phyloP scores from a whole-genome alignment of 2,113 vertebrate genomes.

The Xyliphius kryptos region DNA sequence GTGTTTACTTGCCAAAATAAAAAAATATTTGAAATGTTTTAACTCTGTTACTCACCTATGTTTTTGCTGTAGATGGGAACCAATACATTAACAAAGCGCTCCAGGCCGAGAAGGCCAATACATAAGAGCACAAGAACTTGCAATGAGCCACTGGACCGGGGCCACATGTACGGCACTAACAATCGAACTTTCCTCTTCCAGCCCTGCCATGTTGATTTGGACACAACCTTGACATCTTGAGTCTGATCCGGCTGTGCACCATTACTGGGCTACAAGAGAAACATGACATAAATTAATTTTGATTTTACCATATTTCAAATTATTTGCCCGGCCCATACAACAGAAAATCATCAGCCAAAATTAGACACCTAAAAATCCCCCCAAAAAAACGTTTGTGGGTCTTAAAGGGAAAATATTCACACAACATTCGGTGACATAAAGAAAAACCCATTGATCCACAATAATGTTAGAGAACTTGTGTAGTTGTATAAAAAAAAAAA shows the following conservation, averaged over 20 bases:
- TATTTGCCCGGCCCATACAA: too few species aligned
- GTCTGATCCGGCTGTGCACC: conserved; percentile 7
- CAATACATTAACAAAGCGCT: conserved; percentile 77
- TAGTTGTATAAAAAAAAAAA: too few species aligned
- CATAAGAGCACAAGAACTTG: conserved; percentile 78
- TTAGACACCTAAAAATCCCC: too few species aligned
- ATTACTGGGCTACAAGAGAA: conserved; percentile 10
- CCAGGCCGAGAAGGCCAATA: conserved; percentile 69
- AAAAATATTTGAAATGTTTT: too few species aligned
- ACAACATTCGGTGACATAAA: too few species aligned
- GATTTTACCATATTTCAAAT: too few species aligned
- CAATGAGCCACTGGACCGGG: conserved; percentile 59
- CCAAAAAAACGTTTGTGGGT: too few species aligned
- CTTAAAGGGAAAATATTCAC: too few species aligned
- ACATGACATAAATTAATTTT: background rate
- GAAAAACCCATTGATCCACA: too few species aligned
- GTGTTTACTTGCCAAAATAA: too few species aligned
- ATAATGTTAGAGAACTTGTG: too few species aligned
- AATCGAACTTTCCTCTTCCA: conserved; percentile 70
- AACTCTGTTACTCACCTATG: conserved; percentile 69
- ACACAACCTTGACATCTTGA: conserved; percentile 10
- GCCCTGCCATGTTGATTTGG: conserved; percentile 67
- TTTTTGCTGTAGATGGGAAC: conserved; percentile 85
- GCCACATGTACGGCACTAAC: conserved; percentile 79
- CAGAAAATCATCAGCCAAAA: too few species aligned